Evolutionary conservation across 2,888 invertebrate species (phyloP), one percentile per base, ranked within the genome.

Genomic region (Yponomeuta evonymella): DNA sequence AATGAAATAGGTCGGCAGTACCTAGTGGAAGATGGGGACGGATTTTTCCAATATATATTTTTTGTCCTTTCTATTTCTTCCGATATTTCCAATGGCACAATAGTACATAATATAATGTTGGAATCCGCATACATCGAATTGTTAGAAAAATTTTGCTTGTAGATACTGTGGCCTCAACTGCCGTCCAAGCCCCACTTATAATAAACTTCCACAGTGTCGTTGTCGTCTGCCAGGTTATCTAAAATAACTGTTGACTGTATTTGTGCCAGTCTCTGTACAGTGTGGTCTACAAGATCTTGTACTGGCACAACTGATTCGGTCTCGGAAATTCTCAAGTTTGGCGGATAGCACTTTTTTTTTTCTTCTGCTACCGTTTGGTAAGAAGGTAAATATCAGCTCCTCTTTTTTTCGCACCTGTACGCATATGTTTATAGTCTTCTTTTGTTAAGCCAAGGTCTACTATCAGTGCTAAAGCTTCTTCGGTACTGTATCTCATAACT

Each of bases 141-240:
- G 5, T 66, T 30, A 4, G 5, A 1, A 30, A 66, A 66, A 11
- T 66, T 23, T 2, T 30, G 30, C 29, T 73, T 72, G 58, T 72
- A 72, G 51, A 72, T 71, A 51, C 36, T 48, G n/a, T 72, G 71
- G 12, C 72, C 68, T 15, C 72, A 71, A 71, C 70, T 73, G 6
- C 30, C 29, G 29, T 30, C 12, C 43, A 43, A 43, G 1, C 43
- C 43, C 43, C 43, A 43, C 43, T 43, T 43, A 8, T 43, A 43
- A 43, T 43, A 43, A 43, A 43, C 43, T 8, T 43, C 43, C 43
- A 43, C 43, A 43, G 43, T 43, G 43, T 43, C 6, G 43, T 43
- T 43, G 8, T 36, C 36, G 2, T 43, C 43, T 43, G 43, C 43
- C 5, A 43, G 43, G 43, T 43, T 43, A 8, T 43, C 8, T 43